Percentiles rank a stretch among this genome's conserved stretches.
These are phyloP conservation scores for Macheiramphus alcinus DNA, from an alignment of 2,113 vertebrate species.

Conservation along the genomic window DNA sequence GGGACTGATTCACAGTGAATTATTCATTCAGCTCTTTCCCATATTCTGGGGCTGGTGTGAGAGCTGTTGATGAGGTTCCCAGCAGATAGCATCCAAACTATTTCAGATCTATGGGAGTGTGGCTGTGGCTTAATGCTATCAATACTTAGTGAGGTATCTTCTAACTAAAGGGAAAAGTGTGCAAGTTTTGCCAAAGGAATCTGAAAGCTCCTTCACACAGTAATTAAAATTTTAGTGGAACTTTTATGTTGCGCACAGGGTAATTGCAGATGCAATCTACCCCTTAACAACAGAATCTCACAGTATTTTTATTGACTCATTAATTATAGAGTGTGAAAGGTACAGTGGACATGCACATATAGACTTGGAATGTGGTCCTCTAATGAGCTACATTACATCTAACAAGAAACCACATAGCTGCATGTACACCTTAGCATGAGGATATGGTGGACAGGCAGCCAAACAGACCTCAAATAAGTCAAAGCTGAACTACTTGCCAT, in stretches of 20 bases:
- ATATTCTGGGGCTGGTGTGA: background rate
- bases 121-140: background rate
- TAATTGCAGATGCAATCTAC: background rate
- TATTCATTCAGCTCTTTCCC: background rate
- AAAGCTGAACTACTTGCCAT: background rate
- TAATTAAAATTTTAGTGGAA: background rate
- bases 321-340: background rate
- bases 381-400: background rate
- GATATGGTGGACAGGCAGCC: background rate
- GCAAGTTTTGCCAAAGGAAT: background rate
- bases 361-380: background rate
- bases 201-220: background rate
- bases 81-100: background rate
- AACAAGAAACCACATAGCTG: fast-evolving
- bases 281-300: background rate
- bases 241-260: background rate
- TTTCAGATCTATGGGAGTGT: background rate
- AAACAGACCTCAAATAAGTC: background rate
- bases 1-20: background rate
- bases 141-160: background rate
- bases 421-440: background rate
- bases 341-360: background rate
- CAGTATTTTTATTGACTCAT: background rate
- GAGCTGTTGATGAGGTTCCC: background rate
- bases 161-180: background rate